Base-by-base conservation (phyloP, 30 jellyfish, hydroid and myxozoan genomes). In the Haliclystus octoradiatus region DNA sequence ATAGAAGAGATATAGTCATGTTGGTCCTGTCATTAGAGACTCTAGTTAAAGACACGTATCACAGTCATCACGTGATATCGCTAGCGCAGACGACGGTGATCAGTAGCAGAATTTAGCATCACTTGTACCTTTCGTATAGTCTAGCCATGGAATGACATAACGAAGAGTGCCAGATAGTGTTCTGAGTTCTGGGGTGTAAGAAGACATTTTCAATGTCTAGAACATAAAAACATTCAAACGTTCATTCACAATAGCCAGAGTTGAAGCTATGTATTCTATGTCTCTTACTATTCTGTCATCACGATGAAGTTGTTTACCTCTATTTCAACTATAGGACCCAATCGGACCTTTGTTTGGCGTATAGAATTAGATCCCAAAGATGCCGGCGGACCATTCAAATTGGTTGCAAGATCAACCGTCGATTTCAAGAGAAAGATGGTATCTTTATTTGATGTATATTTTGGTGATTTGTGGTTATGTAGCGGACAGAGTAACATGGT, bases 381-480 rank as follows among this genome's bases (percentile, higher is more conserved):
- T 31, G 30, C 85, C 13, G 87, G 84, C 22, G 84, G 83, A 12
- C 87, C 87, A 14, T 63, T 23, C 40, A 14, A 4, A 4, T 26
- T 75, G 2, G 27, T 13, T 27, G 83, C 84, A 0, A 1, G 12
- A 4, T 75, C 87, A 14, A 49, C 23, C 1, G 82, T 62, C 9
- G 70, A 33, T 2, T 33, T 61, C 46, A n/a, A 34, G 24, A 26
- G 9, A 2, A 72, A 33, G 29, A 26, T 22, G 1, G 34, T 51
- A 40, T 32, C 49, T 9, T n/a, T 75, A 1, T 24, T 27, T 2
- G 84, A 75, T 34, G 78, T 75, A 0, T 65, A 65, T 14, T 75
- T 75, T 46, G 87, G 87, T 2, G 83, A 75, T 75, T 72, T 75
- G 19, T 75, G 87, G 87, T 12, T 75, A 1, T 75, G 87, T 67